Percentiles rank a stretch among this genome's conserved stretches.
Evolutionary conservation across 2,888 invertebrate genomes (phyloP).

Genomic region (Agelastica alni): DNA sequence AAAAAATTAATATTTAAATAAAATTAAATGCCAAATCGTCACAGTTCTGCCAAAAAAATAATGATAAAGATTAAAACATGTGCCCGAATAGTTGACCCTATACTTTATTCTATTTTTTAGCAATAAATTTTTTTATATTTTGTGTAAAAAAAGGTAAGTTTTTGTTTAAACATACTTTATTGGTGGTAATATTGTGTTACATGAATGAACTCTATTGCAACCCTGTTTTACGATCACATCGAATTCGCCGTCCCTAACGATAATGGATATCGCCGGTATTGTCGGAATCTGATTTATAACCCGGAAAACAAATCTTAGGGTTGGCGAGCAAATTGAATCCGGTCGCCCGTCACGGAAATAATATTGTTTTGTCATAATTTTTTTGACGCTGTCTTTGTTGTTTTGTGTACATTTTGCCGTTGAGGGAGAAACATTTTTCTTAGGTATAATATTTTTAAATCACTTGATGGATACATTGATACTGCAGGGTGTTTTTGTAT

Average conservation of each 20-base stretch:
- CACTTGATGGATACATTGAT: too few species aligned
- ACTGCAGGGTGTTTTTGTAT: too few species aligned
- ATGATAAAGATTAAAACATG: too few species aligned
- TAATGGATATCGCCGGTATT: conserved; percentile 56
- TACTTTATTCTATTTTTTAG: too few species aligned
- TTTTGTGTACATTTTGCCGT: conserved; percentile 19
- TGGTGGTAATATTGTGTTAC: too few species aligned
- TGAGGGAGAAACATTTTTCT: too few species aligned
- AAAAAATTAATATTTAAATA: too few species aligned
- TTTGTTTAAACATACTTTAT: too few species aligned
- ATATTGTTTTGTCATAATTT: conserved; percentile 34
- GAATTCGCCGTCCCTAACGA: conserved; percentile 50
- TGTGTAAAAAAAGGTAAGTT: background rate
- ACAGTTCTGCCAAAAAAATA: too few species aligned
- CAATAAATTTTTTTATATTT: background rate
- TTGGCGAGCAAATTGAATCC: conserved; percentile 54
- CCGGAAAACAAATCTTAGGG: conserved; percentile 57
- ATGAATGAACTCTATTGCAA: conserved; percentile 19
- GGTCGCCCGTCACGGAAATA: conserved; percentile 51
- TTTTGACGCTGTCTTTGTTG: conserved; percentile 34
- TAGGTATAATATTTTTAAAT: too few species aligned
- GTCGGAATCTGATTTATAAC: conserved; percentile 57
- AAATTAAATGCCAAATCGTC: too few species aligned
- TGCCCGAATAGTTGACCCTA: too few species aligned
- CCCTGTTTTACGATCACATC: conserved; percentile 33